A percentile compares a stretch with the other conserved stretches of the same genome.
These are phyloP conservation scores for Pipistrellus pipistrellus DNA, from an alignment of 2,797 vertebrate species.

Conservation along the genomic window DNA sequence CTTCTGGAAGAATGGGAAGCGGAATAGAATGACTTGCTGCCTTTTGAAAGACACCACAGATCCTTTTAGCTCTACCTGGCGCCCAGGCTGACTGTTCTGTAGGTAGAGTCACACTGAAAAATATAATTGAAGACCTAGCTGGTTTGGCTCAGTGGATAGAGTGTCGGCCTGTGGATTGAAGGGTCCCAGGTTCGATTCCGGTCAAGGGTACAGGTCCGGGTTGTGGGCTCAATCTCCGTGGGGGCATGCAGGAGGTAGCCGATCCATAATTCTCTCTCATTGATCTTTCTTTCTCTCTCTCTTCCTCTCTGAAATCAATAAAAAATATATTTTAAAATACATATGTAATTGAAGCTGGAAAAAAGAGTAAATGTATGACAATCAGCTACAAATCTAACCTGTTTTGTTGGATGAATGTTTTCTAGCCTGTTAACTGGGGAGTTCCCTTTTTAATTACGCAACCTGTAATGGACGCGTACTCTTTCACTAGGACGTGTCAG, in stretches of 20 bases:
- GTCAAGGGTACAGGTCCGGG: background rate
- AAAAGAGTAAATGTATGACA: background rate
- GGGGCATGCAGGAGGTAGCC: no score
- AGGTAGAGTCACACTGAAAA: background rate
- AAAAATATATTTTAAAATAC: no score
- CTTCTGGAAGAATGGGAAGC: background rate
- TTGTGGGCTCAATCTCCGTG: background rate
- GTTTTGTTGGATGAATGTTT: background rate
- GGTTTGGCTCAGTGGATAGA: background rate
- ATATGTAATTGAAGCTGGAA: background rate
- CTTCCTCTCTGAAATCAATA: no score
- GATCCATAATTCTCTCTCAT: no score
- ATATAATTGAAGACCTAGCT: background rate
- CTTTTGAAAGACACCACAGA: slow-evolving; percentile 28
- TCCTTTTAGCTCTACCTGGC: background rate
- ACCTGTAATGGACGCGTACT: no score
- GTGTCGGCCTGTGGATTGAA: background rate
- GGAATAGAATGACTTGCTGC: background rate
- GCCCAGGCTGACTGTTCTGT: background rate
- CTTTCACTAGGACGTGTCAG: no score
- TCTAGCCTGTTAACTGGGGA: background rate
- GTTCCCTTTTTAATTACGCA: no score
- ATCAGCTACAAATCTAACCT: slow-evolving; percentile 6
- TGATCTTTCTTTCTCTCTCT: no score
- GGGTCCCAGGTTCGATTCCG: background rate